These are phyloP conservation scores for Tetranychus urticae DNA, from an alignment of 1,140 invertebrate species.

Conservation along the genomic window DNA sequence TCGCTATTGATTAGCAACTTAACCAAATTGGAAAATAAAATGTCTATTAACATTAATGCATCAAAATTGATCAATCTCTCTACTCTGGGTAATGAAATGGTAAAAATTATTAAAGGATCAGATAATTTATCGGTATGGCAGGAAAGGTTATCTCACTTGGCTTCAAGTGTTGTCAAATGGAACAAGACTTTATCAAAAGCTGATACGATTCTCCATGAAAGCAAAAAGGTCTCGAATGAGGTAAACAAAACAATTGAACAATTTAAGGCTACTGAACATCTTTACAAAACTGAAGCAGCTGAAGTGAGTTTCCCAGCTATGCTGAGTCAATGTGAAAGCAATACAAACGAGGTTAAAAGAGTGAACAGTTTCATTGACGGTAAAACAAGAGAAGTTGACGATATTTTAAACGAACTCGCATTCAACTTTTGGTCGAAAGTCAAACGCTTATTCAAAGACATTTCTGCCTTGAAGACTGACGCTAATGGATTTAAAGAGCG, in stretches of 20 bases:
- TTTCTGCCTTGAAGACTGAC: no score
- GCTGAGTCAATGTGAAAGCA: no score
- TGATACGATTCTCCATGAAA: neutral
- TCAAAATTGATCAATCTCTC: neutral
- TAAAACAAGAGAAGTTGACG: no score
- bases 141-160: neutral
- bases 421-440: no score
- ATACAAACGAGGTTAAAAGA: no score
- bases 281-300: no score
- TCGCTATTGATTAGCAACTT: slow-evolving; percentile 42
- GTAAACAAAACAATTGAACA: neutral
- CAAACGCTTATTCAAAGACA: no score
- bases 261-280: no score
- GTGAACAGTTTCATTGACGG: no score
- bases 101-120: neutral
- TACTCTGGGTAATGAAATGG: neutral
- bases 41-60: neutral
- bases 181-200: neutral
- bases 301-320: no score
- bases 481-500: no score
- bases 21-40: slow-evolving; percentile 23
- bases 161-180: neutral
- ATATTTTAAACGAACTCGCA: no score
- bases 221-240: neutral
- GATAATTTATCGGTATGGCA: neutral